Percentiles rank a stretch among this genome's conserved stretches.
Evolutionary conservation across 2,113 vertebrate species (phyloP).

Genomic region (Fulmarus glacialis): DNA sequence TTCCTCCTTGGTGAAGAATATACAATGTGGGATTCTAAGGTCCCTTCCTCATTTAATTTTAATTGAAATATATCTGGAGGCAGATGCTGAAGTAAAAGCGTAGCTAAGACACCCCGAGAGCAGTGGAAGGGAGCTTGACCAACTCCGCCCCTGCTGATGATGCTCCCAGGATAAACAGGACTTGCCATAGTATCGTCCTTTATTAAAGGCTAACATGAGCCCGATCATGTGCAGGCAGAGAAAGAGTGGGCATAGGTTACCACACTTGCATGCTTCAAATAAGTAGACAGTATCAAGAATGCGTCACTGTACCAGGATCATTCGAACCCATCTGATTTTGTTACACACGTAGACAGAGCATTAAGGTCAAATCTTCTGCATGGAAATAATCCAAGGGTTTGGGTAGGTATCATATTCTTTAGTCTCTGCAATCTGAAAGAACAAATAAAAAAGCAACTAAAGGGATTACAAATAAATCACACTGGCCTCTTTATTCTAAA

Average conservation of each 20-base stretch:
- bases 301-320: background rate
- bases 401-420: conserved; percentile 43
- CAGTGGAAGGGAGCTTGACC: background rate
- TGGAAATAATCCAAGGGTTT: conserved; percentile 34
- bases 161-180: background rate
- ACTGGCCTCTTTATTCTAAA: conserved; percentile 21
- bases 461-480: conserved; percentile 50
- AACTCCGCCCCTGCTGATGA: background rate
- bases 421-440: conserved; percentile 30
- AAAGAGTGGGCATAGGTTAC: background rate
- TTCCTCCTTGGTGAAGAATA: background rate
- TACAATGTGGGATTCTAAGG: background rate
- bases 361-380: conserved; percentile 38
- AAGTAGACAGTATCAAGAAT: background rate
- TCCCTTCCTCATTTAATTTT: background rate
- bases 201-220: background rate
- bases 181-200: background rate
- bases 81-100: background rate
- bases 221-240: background rate
- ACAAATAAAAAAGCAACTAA: conserved; percentile 49
- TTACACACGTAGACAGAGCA: background rate
- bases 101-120: background rate
- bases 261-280: background rate
- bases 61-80: background rate
- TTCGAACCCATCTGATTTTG: conserved; percentile 23